phyloP scores from a whole-genome alignment of 2,888 invertebrate species.

The Rhamphomyia laevipes region DNA sequence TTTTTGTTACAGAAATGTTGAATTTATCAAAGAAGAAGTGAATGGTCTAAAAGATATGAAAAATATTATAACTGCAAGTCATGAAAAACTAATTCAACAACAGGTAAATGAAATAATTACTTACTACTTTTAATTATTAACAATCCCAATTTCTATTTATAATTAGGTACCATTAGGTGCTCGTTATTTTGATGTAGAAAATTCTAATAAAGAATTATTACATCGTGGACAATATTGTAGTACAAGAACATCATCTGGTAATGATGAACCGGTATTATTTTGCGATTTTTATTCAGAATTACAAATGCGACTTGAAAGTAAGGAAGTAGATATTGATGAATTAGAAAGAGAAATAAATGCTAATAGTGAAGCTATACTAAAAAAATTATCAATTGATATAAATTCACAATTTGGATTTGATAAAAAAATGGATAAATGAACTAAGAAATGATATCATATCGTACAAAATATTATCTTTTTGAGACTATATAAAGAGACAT shows the following conservation, averaged over 20 bases:
- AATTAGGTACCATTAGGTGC: constrained; percentile 28
- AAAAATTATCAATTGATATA: constrained; percentile 29
- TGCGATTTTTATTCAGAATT: constrained; percentile 37
- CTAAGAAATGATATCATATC: constrained; percentile 3
- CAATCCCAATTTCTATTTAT: neutral
- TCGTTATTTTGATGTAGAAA: constrained; percentile 26
- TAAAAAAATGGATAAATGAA: constrained; percentile 6
- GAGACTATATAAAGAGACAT: too few species aligned
- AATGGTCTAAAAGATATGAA: constrained; percentile 30
- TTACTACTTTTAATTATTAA: neutral
- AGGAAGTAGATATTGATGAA: constrained; percentile 32
- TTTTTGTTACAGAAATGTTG: constrained; percentile 26
- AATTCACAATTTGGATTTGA: constrained; percentile 28
- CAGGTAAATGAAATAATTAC: constrained; percentile 22
- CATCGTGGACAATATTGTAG: constrained; percentile 35
- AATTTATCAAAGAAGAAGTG: constrained; percentile 32
- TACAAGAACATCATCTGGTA: constrained; percentile 28
- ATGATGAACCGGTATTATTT: constrained; percentile 32
- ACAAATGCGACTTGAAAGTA: constrained; percentile 34
- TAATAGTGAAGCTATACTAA: constrained; percentile 26
- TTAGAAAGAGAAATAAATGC: constrained; percentile 32
- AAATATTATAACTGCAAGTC: constrained; percentile 26
- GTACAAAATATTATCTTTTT: neutral
- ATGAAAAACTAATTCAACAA: constrained; percentile 31
- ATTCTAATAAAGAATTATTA: constrained; percentile 24